Conservation (phyloP, 2,888 invertebrate species). For the Ormyrus pomaceus region DNA sequence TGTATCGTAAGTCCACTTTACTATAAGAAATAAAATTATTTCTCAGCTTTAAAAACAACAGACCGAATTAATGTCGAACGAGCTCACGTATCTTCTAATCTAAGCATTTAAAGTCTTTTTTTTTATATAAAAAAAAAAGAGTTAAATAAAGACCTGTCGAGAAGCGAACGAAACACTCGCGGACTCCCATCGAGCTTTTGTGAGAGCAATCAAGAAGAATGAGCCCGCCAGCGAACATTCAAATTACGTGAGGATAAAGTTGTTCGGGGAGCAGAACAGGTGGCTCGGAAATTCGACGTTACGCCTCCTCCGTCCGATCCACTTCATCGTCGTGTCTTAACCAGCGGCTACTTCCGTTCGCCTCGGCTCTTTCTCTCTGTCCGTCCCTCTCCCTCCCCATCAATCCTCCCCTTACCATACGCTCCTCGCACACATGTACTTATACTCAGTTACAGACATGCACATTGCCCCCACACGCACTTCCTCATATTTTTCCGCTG, state of each 20-base stretch:
- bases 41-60: conserved; percentile 15
- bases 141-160: conserved; percentile 19
- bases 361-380: not conserved
- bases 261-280: conserved; percentile 50
- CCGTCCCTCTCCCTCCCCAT: not conserved
- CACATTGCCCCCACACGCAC: conserved; percentile 17
- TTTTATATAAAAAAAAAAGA: conserved; percentile 21
- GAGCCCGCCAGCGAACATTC: conserved; percentile 30
- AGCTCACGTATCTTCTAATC: conserved; percentile 36
- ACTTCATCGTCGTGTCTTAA: conserved; percentile 20
- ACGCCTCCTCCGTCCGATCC: conserved; percentile 49
- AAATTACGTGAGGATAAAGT: conserved; percentile 54
- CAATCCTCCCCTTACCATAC: not conserved
- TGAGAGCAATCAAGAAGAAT: conserved; percentile 26
- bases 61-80: conserved; percentile 31
- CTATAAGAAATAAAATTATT: conserved; percentile 25
- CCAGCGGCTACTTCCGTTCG: conserved; percentile 53
- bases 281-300: conserved; percentile 54
- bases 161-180: conserved; percentile 1
- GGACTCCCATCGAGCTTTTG: conserved; percentile 1
- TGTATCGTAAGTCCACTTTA: conserved; percentile 24
- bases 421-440: conserved; percentile 1
- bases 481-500: conserved; percentile 27
- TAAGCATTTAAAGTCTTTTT: conserved; percentile 27
- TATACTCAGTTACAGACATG: not conserved